A percentile compares a stretch with the other conserved stretches of the same genome.
These are phyloP conservation scores for Caloenas nicobarica DNA, from an alignment of 2,113 vertebrate genomes.

Conservation along the genomic window DNA sequence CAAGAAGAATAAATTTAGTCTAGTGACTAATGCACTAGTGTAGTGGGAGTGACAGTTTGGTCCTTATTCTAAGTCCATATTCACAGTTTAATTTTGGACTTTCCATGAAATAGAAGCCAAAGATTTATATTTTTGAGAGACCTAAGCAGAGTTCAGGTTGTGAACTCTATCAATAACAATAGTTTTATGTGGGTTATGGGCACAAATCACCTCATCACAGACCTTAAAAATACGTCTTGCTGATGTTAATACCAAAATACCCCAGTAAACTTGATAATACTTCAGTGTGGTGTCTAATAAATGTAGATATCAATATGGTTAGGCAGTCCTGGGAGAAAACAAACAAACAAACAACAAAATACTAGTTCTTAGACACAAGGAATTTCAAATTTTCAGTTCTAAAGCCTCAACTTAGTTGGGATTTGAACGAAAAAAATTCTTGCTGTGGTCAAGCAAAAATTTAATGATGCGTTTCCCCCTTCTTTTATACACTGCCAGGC, in stretches of 20 bases:
- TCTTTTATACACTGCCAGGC: not conserved
- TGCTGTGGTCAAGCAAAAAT: not conserved
- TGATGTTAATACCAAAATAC: not conserved
- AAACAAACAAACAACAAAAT: not conserved
- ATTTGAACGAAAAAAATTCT: not conserved
- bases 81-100: not conserved
- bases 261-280: not conserved
- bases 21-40: not conserved
- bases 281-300: not conserved
- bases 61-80: not conserved
- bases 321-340: not conserved
- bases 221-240: not conserved
- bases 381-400: not conserved
- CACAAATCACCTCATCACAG: not conserved
- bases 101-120: not conserved
- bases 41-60: not conserved
- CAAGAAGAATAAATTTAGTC: not conserved
- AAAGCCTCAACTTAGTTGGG: not conserved
- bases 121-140: not conserved
- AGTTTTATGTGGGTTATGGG: not conserved
- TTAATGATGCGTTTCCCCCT: not conserved
- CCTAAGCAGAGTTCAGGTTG: not conserved
- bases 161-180: not conserved
- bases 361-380: not conserved
- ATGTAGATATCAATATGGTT: not conserved